A percentile compares a stretch with the other conserved stretches of the same genome.
Evolutionary conservation across 1,140 invertebrate species (phyloP).

Genomic region (Ceratosolen fusciceps): DNA sequence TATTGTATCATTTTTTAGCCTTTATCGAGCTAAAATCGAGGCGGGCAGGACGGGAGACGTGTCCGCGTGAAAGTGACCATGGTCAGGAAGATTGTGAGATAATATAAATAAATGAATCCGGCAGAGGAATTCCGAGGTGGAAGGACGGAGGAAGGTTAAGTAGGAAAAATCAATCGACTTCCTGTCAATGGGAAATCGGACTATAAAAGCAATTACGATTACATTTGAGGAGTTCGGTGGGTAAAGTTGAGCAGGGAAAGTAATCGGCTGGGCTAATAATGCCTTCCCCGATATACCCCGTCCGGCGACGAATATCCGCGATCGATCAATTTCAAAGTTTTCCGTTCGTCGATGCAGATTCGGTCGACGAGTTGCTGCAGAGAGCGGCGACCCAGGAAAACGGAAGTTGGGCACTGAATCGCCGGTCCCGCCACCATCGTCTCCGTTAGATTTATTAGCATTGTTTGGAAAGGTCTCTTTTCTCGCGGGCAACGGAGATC

Average conservation of each 20-base stretch:
- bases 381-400: conserved; percentile 25
- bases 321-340: conserved; percentile 47
- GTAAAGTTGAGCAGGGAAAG: not conserved
- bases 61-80: too few relatives aligned
- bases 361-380: not conserved
- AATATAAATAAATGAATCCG: not conserved
- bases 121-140: not conserved
- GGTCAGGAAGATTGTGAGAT: not conserved
- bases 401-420: conserved; percentile 41
- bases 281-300: not conserved
- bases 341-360: conserved; percentile 43
- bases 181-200: not conserved
- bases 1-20: not conserved
- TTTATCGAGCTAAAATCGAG: too few relatives aligned
- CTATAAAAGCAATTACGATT: conserved; percentile 10
- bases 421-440: conserved; percentile 42
- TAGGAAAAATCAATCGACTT: not conserved
- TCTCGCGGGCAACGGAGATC: conserved; percentile 14
- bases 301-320: conserved; percentile 32
- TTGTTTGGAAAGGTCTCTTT: conserved; percentile 48
- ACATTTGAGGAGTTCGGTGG: not conserved
- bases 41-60: too few relatives aligned
- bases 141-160: not conserved
- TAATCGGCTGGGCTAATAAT: conserved; percentile 29
- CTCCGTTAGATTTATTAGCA: conserved; percentile 50